Percentiles rank a stretch among this genome's conserved stretches.
Evolutionary conservation across 2,113 vertebrate species (phyloP).

Genomic region (Nerophis ophidion): DNA sequence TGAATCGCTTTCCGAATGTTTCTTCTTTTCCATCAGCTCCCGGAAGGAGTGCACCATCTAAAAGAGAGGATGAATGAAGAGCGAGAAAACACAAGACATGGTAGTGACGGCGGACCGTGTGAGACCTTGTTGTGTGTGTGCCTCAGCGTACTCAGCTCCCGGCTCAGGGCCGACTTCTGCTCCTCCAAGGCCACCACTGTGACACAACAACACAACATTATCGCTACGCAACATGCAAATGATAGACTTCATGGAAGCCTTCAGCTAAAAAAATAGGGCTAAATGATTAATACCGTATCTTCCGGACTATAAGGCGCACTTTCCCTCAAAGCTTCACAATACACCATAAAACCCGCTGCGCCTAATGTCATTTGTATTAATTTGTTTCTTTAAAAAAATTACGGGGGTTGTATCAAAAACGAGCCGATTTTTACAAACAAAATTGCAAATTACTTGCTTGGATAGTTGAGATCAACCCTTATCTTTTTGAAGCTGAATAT

Average conservation of each 20-base stretch:
- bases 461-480: too few species aligned
- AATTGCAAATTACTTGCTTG: too few species aligned
- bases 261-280: not conserved
- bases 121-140: conserved; percentile 70
- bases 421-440: too few species aligned
- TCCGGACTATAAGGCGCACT: too few species aligned
- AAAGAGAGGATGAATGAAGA: conserved; percentile 7
- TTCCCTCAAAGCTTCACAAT: too few species aligned
- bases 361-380: too few species aligned
- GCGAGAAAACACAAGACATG: not conserved
- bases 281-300: not conserved
- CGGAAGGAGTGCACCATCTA: conserved; percentile 62
- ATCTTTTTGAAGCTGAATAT: too few species aligned
- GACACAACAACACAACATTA: conserved; percentile 18
- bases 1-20: conserved; percentile 67
- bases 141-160: conserved; percentile 66
- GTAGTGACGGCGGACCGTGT: not conserved
- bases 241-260: not conserved
- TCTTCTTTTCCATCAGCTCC: conserved; percentile 68
- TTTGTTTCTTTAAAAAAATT: too few species aligned
- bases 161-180: conserved; percentile 58
- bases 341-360: too few species aligned
- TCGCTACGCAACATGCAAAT: not conserved
- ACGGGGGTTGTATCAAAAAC: too few species aligned
- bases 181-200: conserved; percentile 73